Conservation (phyloP, 1,140 invertebrate species). For the Teleogryllus occipitalis region DNA sequence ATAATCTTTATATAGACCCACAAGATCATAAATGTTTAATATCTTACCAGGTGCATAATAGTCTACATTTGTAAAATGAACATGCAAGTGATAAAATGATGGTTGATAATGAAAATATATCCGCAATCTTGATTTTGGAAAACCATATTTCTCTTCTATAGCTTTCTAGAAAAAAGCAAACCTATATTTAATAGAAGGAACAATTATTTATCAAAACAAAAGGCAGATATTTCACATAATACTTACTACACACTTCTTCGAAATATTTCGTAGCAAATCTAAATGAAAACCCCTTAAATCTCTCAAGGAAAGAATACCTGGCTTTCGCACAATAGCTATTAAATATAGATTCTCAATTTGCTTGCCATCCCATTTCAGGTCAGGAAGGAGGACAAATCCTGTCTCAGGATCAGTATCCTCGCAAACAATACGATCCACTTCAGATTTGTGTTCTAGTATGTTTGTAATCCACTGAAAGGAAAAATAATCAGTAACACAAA, state of each 20-base stretch:
- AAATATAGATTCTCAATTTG: slow-evolving; percentile 70
- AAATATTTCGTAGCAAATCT: slow-evolving; percentile 73
- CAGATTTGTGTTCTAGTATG: slow-evolving; percentile 82
- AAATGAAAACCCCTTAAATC: slow-evolving; percentile 72
- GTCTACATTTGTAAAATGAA: slow-evolving; percentile 83
- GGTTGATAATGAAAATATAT: slow-evolving; percentile 94
- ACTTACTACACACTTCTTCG: slow-evolving; percentile 57
- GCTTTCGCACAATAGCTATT: slow-evolving; percentile 66
- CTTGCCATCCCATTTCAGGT: slow-evolving; percentile 89
- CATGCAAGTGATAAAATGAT: slow-evolving; percentile 92
- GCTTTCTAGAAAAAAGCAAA: slow-evolving; percentile 47
- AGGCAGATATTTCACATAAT: not conserved
- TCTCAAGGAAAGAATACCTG: slow-evolving; percentile 69
- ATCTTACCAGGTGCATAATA: slow-evolving; percentile 66
- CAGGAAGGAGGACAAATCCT: slow-evolving; percentile 84
- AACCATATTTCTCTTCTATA: slow-evolving; percentile 70
- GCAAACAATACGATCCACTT: slow-evolving; percentile 76
- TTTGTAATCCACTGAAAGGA: slow-evolving; percentile 87
- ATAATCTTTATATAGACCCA: not conserved
- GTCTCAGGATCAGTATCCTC: slow-evolving; percentile 69
- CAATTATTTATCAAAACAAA: not conserved
- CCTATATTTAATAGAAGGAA: not conserved
- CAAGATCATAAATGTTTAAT: not conserved
- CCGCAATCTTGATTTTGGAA: slow-evolving; percentile 62
- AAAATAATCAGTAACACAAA: not conserved